phyloP scores from a whole-genome alignment of 1,140 invertebrate species.

The Drosophila murphyi region DNA sequence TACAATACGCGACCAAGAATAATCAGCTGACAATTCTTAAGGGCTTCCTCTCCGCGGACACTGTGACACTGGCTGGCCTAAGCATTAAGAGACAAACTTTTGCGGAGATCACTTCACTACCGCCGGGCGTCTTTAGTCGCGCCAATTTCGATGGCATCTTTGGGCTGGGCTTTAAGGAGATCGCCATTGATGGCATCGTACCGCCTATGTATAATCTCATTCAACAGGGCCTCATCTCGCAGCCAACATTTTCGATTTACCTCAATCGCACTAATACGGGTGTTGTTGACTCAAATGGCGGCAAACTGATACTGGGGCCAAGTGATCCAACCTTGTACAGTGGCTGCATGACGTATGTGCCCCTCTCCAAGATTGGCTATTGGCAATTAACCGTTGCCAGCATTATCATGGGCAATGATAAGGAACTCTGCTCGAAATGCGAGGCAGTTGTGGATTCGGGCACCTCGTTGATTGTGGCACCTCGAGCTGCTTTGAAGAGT shows the following conservation, averaged over 20 bases:
- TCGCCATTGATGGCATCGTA: conserved; percentile 94
- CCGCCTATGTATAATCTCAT: conserved; percentile 98
- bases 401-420: conserved; percentile 86
- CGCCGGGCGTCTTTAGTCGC: conserved; percentile 95
- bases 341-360: conserved; percentile 95
- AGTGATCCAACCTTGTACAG: conserved; percentile 94
- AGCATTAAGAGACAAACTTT: conserved; percentile 94
- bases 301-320: conserved; percentile 96
- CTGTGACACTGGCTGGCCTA: conserved; percentile 88
- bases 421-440: conserved; percentile 88
- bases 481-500: conserved; percentile 88
- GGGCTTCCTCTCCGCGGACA: conserved; percentile 96
- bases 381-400: conserved; percentile 97
- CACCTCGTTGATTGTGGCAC: conserved; percentile 97
- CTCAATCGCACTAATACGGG: conserved; percentile 87
- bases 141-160: conserved; percentile 99
- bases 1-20: conserved; percentile 97
- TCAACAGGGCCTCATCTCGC: conserved; percentile 90
- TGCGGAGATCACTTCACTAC: conserved; percentile 95
- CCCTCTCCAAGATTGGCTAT: conserved; percentile 93
- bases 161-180: conserved; percentile 94
- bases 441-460: conserved; percentile 98
- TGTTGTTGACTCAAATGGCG: conserved; percentile 88
- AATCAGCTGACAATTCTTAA: conserved; percentile 84
- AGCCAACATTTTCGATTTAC: conserved; percentile 97